These are phyloP conservation scores for Drosophila yakuba DNA, from an alignment of 1,140 invertebrate genomes.

Conservation along the genomic window DNA sequence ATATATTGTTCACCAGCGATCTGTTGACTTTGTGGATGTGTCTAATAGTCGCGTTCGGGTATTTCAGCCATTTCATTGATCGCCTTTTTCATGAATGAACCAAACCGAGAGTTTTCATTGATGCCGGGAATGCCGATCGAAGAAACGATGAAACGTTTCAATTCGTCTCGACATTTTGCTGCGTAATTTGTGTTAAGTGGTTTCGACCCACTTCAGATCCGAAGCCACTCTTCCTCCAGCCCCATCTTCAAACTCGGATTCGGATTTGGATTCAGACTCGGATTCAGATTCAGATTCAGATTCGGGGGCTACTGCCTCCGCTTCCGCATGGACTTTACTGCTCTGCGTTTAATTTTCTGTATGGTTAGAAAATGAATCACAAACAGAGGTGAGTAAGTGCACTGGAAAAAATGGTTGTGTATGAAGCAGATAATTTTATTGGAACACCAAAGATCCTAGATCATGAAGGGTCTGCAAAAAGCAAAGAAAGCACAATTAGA, in stretches of 20 bases:
- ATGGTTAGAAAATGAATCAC: slow-evolving; percentile 58
- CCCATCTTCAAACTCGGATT: slow-evolving; percentile 15
- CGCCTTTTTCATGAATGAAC: slow-evolving; percentile 58
- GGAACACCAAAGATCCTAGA: no score
- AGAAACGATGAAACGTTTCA: slow-evolving; percentile 59
- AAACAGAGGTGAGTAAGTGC: slow-evolving; percentile 23
- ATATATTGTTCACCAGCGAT: slow-evolving; percentile 68
- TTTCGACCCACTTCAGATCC: slow-evolving; percentile 77
- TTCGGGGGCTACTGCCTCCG: slow-evolving; percentile 17
- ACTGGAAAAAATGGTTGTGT: background rate
- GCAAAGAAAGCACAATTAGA: no score
- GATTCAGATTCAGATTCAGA: slow-evolving; percentile 3
- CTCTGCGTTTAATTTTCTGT: slow-evolving; percentile 17
- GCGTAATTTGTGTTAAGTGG: slow-evolving; percentile 84
- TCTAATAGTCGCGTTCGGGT: slow-evolving; percentile 46
- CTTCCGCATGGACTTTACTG: slow-evolving; percentile 37
- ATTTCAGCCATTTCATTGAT: slow-evolving; percentile 80
- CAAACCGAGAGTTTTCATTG: slow-evolving; percentile 62
- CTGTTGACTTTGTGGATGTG: slow-evolving; percentile 74
- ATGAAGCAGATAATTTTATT: background rate
- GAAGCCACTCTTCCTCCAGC: slow-evolving; percentile 9
- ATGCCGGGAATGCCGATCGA: slow-evolving; percentile 23
- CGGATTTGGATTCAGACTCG: slow-evolving; percentile 1
- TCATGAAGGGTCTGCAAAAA: background rate
- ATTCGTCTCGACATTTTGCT: slow-evolving; percentile 84